Conservation (phyloP, 2,888 invertebrate species). For the Marronus borbonicus region DNA sequence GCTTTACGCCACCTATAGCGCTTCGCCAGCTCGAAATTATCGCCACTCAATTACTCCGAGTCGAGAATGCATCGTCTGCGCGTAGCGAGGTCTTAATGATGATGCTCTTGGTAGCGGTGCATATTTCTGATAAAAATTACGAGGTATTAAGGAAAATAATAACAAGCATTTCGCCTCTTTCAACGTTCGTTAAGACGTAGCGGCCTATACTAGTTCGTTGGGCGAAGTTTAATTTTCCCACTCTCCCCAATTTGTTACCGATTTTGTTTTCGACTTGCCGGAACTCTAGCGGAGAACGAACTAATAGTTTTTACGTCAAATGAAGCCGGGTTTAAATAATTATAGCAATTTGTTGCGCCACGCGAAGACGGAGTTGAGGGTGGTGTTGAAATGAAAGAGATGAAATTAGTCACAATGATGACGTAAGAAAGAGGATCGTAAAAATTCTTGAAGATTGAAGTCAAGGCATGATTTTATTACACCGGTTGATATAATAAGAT, state of each 20-base stretch:
- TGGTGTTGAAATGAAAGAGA: background rate
- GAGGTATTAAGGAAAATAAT: slow-evolving; percentile 5
- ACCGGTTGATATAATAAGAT: background rate
- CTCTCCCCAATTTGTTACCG: slow-evolving; percentile 10
- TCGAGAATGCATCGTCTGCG: background rate
- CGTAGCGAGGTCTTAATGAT: background rate
- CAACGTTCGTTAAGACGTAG: background rate
- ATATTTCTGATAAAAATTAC: background rate
- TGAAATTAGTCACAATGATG: background rate
- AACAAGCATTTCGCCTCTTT: background rate
- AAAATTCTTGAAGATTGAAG: background rate
- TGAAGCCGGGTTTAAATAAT: slow-evolving; percentile 22
- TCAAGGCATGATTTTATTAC: background rate
- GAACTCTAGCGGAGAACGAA: background rate
- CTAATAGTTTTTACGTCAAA: slow-evolving; percentile 9
- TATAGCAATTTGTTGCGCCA: slow-evolving; percentile 10
- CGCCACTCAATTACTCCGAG: slow-evolving; percentile 19
- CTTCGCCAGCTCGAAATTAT: background rate
- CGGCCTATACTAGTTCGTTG: background rate
- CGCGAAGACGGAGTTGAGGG: background rate
- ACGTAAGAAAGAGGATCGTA: background rate
- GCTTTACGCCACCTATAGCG: background rate
- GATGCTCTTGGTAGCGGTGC: background rate
- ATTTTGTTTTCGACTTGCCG: slow-evolving; percentile 7
- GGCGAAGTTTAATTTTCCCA: slow-evolving; percentile 19